Percentiles rank a stretch among this genome's conserved stretches.
Conservation (phyloP, 2,888 invertebrate species). For the Lochmaea capreae region DNA sequence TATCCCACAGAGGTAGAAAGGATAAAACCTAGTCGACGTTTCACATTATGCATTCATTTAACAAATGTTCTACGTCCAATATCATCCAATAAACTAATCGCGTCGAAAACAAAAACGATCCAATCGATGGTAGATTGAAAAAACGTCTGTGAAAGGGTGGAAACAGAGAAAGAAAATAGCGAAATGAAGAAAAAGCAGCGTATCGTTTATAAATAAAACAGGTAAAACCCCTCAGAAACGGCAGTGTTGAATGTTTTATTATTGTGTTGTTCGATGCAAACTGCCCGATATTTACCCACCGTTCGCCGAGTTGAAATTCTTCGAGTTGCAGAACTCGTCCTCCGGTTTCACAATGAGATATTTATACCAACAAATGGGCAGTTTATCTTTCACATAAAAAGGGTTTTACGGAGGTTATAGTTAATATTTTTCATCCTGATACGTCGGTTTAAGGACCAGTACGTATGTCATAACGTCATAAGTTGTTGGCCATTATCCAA, state of each 20-base stretch:
- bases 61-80: conserved; percentile 10
- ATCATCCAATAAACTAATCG: conserved; percentile 18
- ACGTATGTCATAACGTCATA: background rate
- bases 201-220: conserved; percentile 14
- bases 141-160: background rate
- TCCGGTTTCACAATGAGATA: conserved; percentile 11
- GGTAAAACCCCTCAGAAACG: conserved; percentile 8
- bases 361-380: conserved; percentile 25
- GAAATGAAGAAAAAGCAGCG: background rate
- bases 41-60: conserved; percentile 6
- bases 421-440: conserved; percentile 19
- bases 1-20: background rate
- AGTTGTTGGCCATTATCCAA: background rate
- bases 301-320: conserved; percentile 20
- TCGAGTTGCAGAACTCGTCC: background rate
- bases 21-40: background rate
- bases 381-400: conserved; percentile 22
- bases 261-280: conserved; percentile 30
- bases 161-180: background rate
- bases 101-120: conserved; percentile 13
- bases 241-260: conserved; percentile 34
- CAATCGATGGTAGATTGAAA: conserved; percentile 1
- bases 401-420: conserved; percentile 23
- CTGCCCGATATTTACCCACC: conserved; percentile 22
- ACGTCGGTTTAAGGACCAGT: conserved; percentile 1